phyloP scores from a whole-genome alignment of 2,888 invertebrate genomes.

The Myopa tessellatipennis region DNA sequence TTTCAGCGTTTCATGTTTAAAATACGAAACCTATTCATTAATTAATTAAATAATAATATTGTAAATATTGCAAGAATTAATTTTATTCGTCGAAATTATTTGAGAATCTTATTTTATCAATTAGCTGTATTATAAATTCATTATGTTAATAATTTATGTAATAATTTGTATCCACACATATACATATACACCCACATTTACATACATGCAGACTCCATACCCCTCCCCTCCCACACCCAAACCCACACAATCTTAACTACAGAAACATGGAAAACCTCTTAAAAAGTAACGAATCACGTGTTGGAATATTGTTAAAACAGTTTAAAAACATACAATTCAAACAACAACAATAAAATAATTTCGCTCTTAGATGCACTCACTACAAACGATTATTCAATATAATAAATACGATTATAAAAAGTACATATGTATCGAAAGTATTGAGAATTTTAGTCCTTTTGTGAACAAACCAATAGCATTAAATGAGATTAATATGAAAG shows the following conservation, averaged over 20 bases:
- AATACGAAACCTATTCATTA: constrained; percentile 24
- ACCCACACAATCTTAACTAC: constrained; percentile 27
- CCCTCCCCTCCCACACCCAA: not conserved
- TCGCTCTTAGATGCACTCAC: constrained; percentile 66
- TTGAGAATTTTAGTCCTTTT: too few species aligned
- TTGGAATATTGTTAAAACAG: constrained; percentile 51
- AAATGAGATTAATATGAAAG: too few species aligned
- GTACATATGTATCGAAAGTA: too few species aligned
- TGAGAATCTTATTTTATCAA: constrained; percentile 26
- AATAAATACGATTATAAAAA: constrained; percentile 52
- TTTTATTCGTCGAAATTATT: constrained; percentile 34
- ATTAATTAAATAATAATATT: constrained; percentile 18
- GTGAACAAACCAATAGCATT: too few species aligned
- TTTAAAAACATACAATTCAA: constrained; percentile 51
- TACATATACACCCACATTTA: constrained; percentile 26
- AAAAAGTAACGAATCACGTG: constrained; percentile 23
- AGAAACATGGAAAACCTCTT: constrained; percentile 10
- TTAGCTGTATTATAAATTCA: constrained; percentile 44
- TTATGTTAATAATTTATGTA: constrained; percentile 34
- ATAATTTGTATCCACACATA: not conserved
- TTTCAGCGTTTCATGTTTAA: constrained; percentile 26
- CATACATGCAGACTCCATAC: constrained; percentile 26
- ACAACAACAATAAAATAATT: constrained; percentile 55
- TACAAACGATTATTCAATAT: constrained; percentile 63
- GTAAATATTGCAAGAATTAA: constrained; percentile 35